Base-by-base conservation (phyloP, 35 echinoderm and acorn worm species). In the Chiridota heheva region DNA sequence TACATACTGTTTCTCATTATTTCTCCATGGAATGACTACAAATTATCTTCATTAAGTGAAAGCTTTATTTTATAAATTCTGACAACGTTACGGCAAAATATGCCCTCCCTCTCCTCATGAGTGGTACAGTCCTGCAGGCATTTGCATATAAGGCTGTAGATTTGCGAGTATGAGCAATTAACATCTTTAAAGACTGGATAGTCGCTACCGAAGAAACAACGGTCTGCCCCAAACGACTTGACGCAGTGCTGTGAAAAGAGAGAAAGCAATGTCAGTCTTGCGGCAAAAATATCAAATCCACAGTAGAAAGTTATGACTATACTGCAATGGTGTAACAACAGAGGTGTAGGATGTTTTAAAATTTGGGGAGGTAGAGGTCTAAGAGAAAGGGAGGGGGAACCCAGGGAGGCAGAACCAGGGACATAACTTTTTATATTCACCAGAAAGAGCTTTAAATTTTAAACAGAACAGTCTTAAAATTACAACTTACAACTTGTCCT, bases 151-250 rank as follows among this genome's bases (percentile, higher is more conserved):
- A 74, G 51, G 29, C 73, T 26, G 30, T 78, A 72, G 0, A 91
- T 76, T 43, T 86, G 68, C 29, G 37, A 60, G 49, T 91, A 91
- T 5, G 63, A 73, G 55, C 75, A 82, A 47, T 69, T 76, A 1
- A 67, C 74, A 73, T 80, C 20, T 26, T 65, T 80, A 58, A 86
- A 91, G 20, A 91, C 82, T 2, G 89, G 89, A 76, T 81, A 91
- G 65, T 91, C 83, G 58, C 89, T 91, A 5, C 89, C 89, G 34
- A 81, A 91, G 26, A 91, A 60, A 66, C 89, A 91, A 30, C 89
- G 20, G 0, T 86, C 53, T 3, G 89, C 89, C 36, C 89, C 82
- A 58, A 91, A 91, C 25, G 30, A 36, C 39, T 91, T 51, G 4
- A 91, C 74, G 58, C 89, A 91, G 51, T 86, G 82, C 89, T 91